phyloP scores from a whole-genome alignment of 2,797 vertebrate species.

The Prionace glauca region DNA sequence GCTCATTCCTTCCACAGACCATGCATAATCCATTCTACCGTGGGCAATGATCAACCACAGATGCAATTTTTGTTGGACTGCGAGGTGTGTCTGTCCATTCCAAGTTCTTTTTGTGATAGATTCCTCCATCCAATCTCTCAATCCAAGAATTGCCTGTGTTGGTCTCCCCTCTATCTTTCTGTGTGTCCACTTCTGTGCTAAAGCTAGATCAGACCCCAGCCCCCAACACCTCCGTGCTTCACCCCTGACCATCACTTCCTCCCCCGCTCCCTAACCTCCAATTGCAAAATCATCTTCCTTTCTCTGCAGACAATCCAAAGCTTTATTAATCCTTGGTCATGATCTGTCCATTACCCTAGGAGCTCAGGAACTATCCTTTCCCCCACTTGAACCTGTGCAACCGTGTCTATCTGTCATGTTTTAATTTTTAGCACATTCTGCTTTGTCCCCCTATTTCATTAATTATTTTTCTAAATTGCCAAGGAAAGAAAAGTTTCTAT shows the following conservation, averaged over 20 bases:
- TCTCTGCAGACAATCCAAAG: not conserved
- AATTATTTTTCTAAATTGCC: not conserved
- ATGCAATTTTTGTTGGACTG: not conserved
- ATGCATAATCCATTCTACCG: not conserved
- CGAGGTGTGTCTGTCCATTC: not conserved
- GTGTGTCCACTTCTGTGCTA: too few relatives aligned
- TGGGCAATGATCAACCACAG: not conserved
- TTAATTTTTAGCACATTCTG: not conserved
- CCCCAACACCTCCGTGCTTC: too few relatives aligned
- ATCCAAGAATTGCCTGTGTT: not conserved
- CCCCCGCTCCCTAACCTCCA: too few relatives aligned
- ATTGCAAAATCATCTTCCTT: not conserved
- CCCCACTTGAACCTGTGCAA: not conserved
- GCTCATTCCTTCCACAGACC: not conserved
- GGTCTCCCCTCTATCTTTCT: too few relatives aligned
- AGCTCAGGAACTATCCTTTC: not conserved
- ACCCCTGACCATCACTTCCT: too few relatives aligned
- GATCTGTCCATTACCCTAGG: not conserved
- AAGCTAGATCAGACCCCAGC: too few relatives aligned
- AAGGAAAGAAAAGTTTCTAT: not conserved
- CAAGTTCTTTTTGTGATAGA: not conserved
- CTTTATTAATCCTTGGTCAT: not conserved
- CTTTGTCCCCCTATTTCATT: not conserved
- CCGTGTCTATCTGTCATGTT: not conserved
- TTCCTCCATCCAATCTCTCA: not conserved